Conservation (phyloP, 1,140 invertebrate species). For the Meloidogyne chitwoodi region DNA sequence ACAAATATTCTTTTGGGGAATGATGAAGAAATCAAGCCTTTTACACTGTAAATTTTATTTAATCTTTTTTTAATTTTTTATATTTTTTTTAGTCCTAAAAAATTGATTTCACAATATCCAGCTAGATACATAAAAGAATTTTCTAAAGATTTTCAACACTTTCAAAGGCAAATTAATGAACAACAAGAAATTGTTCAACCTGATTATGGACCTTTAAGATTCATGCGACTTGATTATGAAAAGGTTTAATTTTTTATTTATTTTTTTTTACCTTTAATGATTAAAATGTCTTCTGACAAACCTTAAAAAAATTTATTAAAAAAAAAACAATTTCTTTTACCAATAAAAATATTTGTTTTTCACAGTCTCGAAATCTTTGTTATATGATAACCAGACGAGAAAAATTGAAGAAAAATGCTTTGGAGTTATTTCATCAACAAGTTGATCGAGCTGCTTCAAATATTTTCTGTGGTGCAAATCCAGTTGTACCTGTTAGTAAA, state of each 20-base stretch:
- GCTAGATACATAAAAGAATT: constrained; percentile 67
- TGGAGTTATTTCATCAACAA: constrained; percentile 19
- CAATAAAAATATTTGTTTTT: constrained; percentile 8
- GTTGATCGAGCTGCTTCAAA: constrained; percentile 17
- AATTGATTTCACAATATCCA: constrained; percentile 24
- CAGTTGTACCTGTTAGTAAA: neutral
- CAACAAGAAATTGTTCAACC: neutral
- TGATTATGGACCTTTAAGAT: neutral
- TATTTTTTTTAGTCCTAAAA: constrained; percentile 72
- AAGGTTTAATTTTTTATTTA: too few relatives aligned
- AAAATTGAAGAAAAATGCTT: constrained; percentile 29
- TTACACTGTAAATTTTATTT: neutral
- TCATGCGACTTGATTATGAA: constrained; percentile 6
- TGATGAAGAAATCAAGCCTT: neutral
- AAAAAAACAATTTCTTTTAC: neutral
- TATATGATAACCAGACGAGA: constrained; percentile 37
- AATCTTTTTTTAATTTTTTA: neutral
- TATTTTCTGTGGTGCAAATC: constrained; percentile 17
- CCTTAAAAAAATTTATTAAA: too few relatives aligned
- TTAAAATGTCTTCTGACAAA: too few relatives aligned
- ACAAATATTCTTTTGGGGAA: constrained; percentile 71
- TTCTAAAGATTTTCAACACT: constrained; percentile 2
- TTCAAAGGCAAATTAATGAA: neutral
- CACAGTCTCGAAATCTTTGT: constrained; percentile 38
- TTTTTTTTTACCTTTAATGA: too few relatives aligned